Evolutionary conservation across 2,888 invertebrate species (phyloP).

Genomic region (Amaurobius ferox): DNA sequence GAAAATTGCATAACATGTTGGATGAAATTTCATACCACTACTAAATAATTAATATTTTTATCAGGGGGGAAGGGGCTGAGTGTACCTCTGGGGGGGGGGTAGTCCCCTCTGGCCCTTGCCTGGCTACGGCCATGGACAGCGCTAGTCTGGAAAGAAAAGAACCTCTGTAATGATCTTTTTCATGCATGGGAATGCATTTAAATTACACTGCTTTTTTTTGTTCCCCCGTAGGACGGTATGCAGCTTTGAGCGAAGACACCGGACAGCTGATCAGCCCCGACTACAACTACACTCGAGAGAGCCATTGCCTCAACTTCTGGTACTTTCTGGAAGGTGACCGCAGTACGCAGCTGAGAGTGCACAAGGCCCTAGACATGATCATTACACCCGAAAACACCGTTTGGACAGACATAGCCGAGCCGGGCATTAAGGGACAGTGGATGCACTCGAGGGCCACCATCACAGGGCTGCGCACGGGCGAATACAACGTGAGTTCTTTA

Average conservation of each 20-base stretch:
- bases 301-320: slow-evolving; percentile 70
- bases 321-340: slow-evolving; percentile 60
- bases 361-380: neutral
- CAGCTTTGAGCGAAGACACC: slow-evolving; percentile 25
- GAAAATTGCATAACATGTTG: too few species aligned
- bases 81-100: too few species aligned
- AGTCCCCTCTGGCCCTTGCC: too few species aligned
- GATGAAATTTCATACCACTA: too few species aligned
- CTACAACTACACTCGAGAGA: slow-evolving; percentile 29
- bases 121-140: too few species aligned
- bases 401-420: slow-evolving; percentile 51
- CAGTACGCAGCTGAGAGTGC: slow-evolving; percentile 7
- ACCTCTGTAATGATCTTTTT: too few species aligned
- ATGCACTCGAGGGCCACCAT: slow-evolving; percentile 37
- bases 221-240: slow-evolving; percentile 48
- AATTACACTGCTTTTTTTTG: neutral
- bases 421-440: slow-evolving; percentile 38
- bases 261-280: slow-evolving; percentile 48
- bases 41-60: too few species aligned
- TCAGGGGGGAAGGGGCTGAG: too few species aligned
- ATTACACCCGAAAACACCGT: neutral
- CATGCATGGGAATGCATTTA: too few species aligned
- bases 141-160: too few species aligned
- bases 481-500: slow-evolving; percentile 45
- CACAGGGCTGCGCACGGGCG: neutral